phyloP scores from a whole-genome alignment of 1,140 invertebrate species.

The Caenorhabditis brenneri region DNA sequence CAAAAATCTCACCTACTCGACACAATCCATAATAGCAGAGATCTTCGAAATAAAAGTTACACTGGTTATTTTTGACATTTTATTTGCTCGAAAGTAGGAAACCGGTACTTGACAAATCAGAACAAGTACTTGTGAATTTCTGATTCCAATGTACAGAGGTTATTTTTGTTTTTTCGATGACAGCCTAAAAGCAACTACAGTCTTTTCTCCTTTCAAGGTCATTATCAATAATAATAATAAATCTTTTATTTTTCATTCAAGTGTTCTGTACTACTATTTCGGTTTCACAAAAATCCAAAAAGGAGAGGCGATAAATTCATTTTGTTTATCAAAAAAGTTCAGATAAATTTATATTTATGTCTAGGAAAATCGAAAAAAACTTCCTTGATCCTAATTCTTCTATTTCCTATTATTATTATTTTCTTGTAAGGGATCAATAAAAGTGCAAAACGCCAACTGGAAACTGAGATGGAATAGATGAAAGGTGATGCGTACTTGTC shows the following conservation, averaged over 20 bases:
- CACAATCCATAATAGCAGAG: too few species aligned
- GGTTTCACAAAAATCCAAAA: too few species aligned
- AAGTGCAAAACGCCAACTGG: slow-evolving; percentile 28
- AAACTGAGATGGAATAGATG: background rate
- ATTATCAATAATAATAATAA: background rate
- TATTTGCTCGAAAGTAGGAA: background rate
- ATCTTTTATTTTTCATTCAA: too few species aligned
- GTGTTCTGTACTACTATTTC: too few species aligned
- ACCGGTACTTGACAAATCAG: background rate
- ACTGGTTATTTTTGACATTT: background rate
- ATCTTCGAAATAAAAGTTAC: too few species aligned
- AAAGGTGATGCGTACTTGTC: background rate
- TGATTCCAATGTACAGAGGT: background rate
- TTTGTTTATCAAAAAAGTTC: background rate
- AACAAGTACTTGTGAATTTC: background rate
- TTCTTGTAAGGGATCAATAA: slow-evolving; percentile 4
- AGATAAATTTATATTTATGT: background rate
- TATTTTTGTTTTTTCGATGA: background rate
- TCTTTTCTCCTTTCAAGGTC: background rate
- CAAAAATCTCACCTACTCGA: too few species aligned
- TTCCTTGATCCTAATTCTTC: background rate
- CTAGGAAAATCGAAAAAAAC: background rate
- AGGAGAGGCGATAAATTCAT: too few species aligned
- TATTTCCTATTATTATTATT: background rate
- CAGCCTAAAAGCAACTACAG: background rate